Evolutionary conservation across 2,113 vertebrate species (phyloP).

Genomic region (Trichechus manatus): DNA sequence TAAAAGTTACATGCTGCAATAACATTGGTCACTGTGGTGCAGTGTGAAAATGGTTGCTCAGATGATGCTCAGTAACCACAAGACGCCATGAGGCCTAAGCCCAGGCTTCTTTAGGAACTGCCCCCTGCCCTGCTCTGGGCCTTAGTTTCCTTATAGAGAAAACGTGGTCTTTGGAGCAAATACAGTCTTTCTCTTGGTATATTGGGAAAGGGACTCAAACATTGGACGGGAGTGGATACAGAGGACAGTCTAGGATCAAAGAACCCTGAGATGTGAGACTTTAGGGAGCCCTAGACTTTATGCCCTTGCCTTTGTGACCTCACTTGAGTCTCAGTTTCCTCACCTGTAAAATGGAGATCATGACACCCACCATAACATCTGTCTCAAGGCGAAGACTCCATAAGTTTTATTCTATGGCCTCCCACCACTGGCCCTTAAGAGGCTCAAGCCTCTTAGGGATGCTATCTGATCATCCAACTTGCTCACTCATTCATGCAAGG

Average conservation of each 20-base stretch:
- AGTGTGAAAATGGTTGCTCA: neutral
- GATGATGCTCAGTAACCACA: neutral
- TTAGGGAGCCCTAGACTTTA: neutral
- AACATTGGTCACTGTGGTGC: neutral
- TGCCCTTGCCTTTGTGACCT: neutral
- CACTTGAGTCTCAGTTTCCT: neutral
- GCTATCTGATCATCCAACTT: neutral
- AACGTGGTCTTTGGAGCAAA: slow-evolving; percentile 28
- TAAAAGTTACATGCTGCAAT: neutral
- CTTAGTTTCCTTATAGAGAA: slow-evolving; percentile 37
- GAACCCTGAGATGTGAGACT: neutral
- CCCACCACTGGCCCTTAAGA: neutral
- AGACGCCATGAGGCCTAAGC: neutral
- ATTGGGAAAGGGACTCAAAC: neutral
- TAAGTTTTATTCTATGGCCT: neutral
- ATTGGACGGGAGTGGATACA: neutral
- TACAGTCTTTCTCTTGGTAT: slow-evolving; percentile 7
- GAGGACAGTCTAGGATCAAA: neutral
- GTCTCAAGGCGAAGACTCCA: neutral
- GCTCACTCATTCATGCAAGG: neutral
- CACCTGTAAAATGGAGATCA: neutral
- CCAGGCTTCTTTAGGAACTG: neutral
- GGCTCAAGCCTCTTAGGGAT: neutral
- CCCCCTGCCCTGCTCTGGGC: neutral
- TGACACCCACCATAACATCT: neutral